phyloP scores from a whole-genome alignment of 2,113 vertebrate genomes.

The Archocentrus centrarchus region DNA sequence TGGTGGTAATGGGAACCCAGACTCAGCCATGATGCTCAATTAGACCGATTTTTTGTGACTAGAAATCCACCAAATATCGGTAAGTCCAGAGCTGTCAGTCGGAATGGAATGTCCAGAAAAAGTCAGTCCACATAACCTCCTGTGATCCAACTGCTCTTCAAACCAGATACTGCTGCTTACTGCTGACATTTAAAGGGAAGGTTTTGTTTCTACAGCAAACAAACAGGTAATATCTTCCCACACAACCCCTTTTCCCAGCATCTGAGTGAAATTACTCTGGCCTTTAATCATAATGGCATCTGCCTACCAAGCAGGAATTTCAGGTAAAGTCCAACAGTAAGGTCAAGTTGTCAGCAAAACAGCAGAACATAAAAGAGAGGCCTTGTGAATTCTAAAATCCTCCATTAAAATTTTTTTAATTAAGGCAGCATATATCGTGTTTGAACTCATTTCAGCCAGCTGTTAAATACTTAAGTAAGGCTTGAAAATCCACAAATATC shows the following conservation, averaged over 20 bases:
- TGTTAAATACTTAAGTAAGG: background rate
- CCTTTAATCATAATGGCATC: conserved; percentile 16
- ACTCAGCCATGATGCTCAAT: conserved; percentile 72
- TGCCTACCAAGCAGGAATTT: conserved; percentile 29
- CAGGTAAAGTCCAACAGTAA: conserved; percentile 7
- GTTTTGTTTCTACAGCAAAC: conserved; percentile 68
- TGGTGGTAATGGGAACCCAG: conserved; percentile 65
- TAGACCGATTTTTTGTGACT: background rate
- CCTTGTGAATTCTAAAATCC: background rate
- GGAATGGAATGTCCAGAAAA: background rate
- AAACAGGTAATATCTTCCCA: conserved; percentile 43
- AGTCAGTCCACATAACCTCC: background rate
- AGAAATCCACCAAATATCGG: background rate
- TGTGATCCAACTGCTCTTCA: background rate
- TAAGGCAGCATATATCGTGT: background rate
- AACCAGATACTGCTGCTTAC: conserved; percentile 2
- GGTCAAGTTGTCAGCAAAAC: conserved; percentile 33
- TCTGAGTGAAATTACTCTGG: conserved; percentile 32
- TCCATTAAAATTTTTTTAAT: background rate
- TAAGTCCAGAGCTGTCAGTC: background rate
- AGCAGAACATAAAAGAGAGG: background rate
- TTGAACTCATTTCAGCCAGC: background rate
- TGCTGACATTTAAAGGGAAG: conserved; percentile 51
- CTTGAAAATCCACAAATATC: background rate
- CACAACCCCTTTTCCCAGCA: conserved; percentile 13